A percentile compares a stretch with the other conserved stretches of the same genome.
Evolutionary conservation across 2,113 vertebrate species (phyloP).

Genomic region (Tetrao urogallus): DNA sequence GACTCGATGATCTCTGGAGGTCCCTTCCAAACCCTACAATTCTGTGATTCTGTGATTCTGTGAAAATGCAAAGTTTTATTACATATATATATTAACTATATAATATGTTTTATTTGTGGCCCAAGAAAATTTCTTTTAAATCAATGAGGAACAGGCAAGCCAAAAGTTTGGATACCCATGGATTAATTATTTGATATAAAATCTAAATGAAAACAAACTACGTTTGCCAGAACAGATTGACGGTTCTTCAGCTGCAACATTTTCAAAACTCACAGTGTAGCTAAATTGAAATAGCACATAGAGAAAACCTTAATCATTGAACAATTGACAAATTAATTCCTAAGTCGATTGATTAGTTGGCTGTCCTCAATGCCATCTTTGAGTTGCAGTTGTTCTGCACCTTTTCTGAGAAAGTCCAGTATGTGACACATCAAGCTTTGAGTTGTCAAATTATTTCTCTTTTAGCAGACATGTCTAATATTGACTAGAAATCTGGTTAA

Average conservation of each 20-base stretch:
- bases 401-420: background rate
- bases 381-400: background rate
- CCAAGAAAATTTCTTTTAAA: no score
- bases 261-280: background rate
- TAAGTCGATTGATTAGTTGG: background rate
- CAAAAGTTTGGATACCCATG: no score
- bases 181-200: background rate
- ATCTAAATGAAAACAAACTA: background rate
- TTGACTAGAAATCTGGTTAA: background rate
- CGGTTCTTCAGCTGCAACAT: background rate
- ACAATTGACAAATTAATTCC: background rate
- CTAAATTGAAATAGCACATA: background rate
- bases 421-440: background rate
- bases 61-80: no score
- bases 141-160: no score
- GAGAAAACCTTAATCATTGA: background rate
- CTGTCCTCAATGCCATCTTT: background rate
- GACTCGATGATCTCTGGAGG: no score
- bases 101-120: no score
- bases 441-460: background rate
- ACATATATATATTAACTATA: no score
- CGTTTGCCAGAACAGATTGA: background rate
- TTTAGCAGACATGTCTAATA: background rate
- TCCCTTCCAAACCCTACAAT: no score
- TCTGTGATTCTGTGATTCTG: no score